Percentiles rank a stretch among this genome's conserved stretches.
Conservation (phyloP, 2,113 vertebrate genomes). For the Stigmatopora nigra region DNA sequence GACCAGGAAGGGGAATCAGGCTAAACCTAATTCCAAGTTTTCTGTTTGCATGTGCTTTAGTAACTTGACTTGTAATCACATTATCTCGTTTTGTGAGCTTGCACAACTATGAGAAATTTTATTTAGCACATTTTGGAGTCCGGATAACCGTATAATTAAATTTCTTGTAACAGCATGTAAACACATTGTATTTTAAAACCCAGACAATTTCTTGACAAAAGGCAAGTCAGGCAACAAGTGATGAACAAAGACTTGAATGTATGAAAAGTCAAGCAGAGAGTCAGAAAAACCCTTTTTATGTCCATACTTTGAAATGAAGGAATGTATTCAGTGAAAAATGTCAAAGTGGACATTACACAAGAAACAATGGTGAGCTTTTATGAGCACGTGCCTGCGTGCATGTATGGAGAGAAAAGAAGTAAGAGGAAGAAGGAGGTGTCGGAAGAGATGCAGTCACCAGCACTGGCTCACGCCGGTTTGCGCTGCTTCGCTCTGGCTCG, state of each 20-base stretch:
- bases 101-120: not conserved
- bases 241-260: not conserved
- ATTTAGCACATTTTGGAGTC: not conserved
- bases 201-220: not conserved
- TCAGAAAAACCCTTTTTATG: not conserved
- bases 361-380: conserved; percentile 24
- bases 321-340: too few species aligned
- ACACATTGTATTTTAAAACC: not conserved
- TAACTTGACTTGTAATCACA: not conserved
- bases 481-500: conserved; percentile 59
- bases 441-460: conserved; percentile 34
- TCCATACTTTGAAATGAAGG: not conserved
- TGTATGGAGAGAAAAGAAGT: conserved; percentile 45
- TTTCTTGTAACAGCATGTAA: not conserved
- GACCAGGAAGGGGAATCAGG: not conserved
- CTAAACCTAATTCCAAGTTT: not conserved
- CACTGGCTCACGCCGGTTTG: conserved; percentile 69
- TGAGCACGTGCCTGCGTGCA: conserved; percentile 16
- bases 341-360: not conserved
- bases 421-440: conserved; percentile 22
- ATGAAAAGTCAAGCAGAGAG: not conserved
- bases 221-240: not conserved
- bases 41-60: not conserved
- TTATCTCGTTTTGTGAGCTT: not conserved
- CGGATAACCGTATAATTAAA: not conserved